phyloP scores from a whole-genome alignment of 2,888 invertebrate genomes.

The Eilema depressum region DNA sequence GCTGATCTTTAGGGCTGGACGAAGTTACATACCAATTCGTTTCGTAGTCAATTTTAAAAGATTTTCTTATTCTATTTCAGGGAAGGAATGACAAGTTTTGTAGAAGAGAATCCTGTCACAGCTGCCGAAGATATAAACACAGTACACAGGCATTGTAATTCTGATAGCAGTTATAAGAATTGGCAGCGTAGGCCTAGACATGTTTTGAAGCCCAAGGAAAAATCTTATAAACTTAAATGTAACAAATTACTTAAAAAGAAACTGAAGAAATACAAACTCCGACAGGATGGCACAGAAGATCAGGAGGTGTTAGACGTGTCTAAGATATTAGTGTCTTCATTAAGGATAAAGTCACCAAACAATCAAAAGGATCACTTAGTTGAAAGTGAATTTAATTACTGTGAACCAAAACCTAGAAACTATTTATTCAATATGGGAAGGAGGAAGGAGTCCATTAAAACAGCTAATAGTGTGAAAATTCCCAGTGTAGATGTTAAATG shows the following conservation, averaged over 20 bases:
- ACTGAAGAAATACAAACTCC: conserved; percentile 77
- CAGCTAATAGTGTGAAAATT: conserved; percentile 34
- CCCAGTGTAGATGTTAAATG: conserved; percentile 25
- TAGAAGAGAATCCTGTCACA: conserved; percentile 45
- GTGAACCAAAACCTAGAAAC: conserved; percentile 64
- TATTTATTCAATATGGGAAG: conserved; percentile 77
- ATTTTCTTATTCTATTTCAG: conserved; percentile 59
- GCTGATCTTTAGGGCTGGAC: neutral
- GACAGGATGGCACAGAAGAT: conserved; percentile 79
- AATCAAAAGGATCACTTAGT: conserved; percentile 39
- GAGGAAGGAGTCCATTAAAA: conserved; percentile 57
- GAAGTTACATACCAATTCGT: neutral
- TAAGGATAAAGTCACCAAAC: conserved; percentile 72
- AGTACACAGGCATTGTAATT: conserved; percentile 27
- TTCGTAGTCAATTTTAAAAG: neutral
- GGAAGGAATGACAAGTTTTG: conserved; percentile 75
- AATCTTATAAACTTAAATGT: conserved; percentile 67
- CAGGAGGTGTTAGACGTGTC: conserved; percentile 79
- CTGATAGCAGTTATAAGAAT: conserved; percentile 39
- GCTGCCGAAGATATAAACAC: conserved; percentile 43
- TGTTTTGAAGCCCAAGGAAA: conserved; percentile 66
- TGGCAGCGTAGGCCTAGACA: conserved; percentile 49
- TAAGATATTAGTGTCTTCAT: conserved; percentile 62
- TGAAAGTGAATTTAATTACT: conserved; percentile 35
- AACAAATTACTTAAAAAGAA: conserved; percentile 70